Evolutionary conservation across 2,888 invertebrate genomes (phyloP).

Genomic region (Caenorhabditis wallacei): DNA sequence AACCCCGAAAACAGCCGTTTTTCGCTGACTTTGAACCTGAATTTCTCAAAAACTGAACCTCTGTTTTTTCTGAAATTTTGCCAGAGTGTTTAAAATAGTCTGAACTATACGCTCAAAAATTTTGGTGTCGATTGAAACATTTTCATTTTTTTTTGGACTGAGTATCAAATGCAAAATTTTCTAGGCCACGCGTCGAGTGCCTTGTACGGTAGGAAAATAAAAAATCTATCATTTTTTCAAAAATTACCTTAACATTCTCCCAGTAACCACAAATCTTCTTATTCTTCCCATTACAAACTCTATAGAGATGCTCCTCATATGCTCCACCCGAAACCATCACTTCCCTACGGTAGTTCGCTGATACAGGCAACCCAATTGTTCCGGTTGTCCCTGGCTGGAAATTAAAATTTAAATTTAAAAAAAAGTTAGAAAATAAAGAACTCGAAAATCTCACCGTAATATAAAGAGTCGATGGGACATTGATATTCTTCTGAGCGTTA

Average conservation of each 20-base stretch:
- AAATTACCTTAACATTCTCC: constrained; percentile 35
- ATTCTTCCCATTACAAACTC: constrained; percentile 44
- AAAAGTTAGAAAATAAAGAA: background rate
- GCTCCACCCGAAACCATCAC: background rate
- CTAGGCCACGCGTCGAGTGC: too few relatives aligned
- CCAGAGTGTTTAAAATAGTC: too few relatives aligned
- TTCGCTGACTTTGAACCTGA: too few relatives aligned
- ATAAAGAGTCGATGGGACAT: background rate
- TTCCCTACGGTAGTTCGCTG: constrained; percentile 1
- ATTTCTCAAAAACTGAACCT: too few relatives aligned
- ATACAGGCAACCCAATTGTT: background rate
- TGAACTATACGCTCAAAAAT: too few relatives aligned
- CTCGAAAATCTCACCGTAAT: background rate
- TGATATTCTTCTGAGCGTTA: background rate
- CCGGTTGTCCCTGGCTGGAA: background rate
- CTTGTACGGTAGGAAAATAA: too few relatives aligned
- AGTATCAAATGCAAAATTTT: too few relatives aligned
- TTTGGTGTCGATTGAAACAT: too few relatives aligned
- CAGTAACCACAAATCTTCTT: constrained; percentile 28
- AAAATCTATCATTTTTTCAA: too few relatives aligned
- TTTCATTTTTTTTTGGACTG: too few relatives aligned
- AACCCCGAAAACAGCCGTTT: too few relatives aligned
- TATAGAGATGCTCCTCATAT: constrained; percentile 27
- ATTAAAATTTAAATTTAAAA: background rate
- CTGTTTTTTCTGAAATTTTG: too few relatives aligned